Conservation (phyloP, 2,113 vertebrate genomes). For the Herpetotheres cachinnans region DNA sequence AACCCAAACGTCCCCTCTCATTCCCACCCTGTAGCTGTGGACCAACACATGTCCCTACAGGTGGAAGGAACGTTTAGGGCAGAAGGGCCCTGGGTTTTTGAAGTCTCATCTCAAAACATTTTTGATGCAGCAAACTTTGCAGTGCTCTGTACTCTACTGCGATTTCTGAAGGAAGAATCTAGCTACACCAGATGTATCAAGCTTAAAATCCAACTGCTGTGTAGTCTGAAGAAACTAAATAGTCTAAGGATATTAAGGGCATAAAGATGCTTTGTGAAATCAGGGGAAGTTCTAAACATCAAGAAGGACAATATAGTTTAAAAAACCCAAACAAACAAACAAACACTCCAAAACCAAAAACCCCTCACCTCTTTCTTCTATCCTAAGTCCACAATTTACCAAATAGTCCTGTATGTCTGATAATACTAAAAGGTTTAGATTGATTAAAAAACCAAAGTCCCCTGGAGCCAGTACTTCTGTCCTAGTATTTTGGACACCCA, state of each 20-base stretch:
- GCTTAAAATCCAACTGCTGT: neutral
- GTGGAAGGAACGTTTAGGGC: neutral
- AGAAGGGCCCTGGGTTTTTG: neutral
- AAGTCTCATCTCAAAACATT: neutral
- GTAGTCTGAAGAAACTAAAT: neutral
- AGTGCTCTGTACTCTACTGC: neutral
- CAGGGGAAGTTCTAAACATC: neutral
- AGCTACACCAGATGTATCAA: neutral
- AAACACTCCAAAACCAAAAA: neutral
- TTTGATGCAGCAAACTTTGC: neutral
- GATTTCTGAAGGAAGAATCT: neutral
- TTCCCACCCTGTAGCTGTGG: neutral
- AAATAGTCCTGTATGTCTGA: neutral
- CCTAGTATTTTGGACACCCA: conserved; percentile 26
- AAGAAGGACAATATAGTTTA: neutral
- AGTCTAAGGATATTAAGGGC: neutral
- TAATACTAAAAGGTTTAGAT: neutral
- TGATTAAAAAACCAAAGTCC: neutral
- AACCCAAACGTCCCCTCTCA: neutral
- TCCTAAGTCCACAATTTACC: neutral
- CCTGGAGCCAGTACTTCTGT: conserved; percentile 9
- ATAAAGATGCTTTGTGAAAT: neutral
- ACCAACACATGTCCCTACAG: neutral
- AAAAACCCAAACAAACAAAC: neutral
- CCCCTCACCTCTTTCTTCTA: neutral